A percentile compares a stretch with the other conserved stretches of the same genome.
These are phyloP conservation scores for Pteropus alecto DNA, from an alignment of 2,113 vertebrate genomes.

Conservation along the genomic window DNA sequence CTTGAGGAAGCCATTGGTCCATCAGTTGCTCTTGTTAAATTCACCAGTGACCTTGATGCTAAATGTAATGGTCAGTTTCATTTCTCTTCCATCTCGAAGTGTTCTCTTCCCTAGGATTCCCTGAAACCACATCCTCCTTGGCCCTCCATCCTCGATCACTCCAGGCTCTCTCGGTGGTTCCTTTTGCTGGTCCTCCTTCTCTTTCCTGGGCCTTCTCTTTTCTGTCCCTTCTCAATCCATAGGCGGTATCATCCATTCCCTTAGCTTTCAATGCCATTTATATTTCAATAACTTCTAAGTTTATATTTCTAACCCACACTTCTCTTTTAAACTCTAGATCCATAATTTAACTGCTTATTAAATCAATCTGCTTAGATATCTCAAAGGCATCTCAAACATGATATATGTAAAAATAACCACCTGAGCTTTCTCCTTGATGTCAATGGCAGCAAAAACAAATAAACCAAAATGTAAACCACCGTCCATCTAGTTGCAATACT, in stretches of 20 bases:
- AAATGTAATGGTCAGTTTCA: background rate
- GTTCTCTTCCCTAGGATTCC: background rate
- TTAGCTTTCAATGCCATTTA: background rate
- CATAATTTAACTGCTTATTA: background rate
- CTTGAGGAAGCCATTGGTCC: background rate
- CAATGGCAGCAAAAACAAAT: background rate
- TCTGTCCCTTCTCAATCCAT: background rate
- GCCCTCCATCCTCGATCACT: background rate
- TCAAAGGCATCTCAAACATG: background rate
- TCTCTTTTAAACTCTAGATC: background rate
- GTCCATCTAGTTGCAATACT: background rate
- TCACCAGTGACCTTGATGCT: background rate
- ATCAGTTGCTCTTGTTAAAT: background rate
- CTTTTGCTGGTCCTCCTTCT: background rate
- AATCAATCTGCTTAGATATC: background rate
- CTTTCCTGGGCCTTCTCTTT: background rate
- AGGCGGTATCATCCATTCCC: background rate
- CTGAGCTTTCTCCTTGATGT: background rate
- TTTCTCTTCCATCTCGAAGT: background rate
- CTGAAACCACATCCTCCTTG: background rate
- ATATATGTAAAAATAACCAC: background rate
- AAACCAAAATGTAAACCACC: background rate
- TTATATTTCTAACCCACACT: background rate
- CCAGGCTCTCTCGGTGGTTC: background rate
- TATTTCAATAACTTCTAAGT: background rate